A percentile compares a stretch with the other conserved stretches of the same genome.
These are phyloP conservation scores for Zhuqinia jingwanae DNA, from an alignment of 2,888 invertebrate genomes.

Conservation along the genomic window DNA sequence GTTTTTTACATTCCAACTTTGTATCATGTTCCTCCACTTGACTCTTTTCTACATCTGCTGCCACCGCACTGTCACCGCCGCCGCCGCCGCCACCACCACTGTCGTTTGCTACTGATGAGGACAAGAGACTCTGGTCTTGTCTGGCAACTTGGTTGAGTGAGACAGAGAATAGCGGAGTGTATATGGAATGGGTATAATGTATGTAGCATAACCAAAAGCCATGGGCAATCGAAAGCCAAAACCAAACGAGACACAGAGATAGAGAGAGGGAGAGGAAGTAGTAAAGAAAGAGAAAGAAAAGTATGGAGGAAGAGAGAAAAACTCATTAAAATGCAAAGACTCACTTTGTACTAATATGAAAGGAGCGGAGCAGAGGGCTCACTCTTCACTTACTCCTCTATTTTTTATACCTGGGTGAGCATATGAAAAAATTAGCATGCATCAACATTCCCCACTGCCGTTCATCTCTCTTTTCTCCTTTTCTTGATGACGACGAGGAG, in stretches of 20 bases:
- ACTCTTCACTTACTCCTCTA: slow-evolving; percentile 5
- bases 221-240: slow-evolving; percentile 36
- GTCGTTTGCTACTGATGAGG: neutral
- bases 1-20: slow-evolving; percentile 33
- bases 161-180: no score
- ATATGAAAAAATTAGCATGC: slow-evolving; percentile 37
- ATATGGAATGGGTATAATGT: no score
- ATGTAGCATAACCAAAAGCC: neutral
- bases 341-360: slow-evolving; percentile 55
- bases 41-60: neutral
- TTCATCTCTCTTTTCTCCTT: slow-evolving; percentile 42
- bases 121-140: slow-evolving; percentile 12
- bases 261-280: neutral
- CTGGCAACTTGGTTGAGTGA: neutral
- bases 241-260: neutral
- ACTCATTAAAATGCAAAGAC: slow-evolving; percentile 65
- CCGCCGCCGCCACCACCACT: neutral
- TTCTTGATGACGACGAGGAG: slow-evolving; percentile 35
- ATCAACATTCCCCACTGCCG: slow-evolving; percentile 31
- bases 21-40: neutral
- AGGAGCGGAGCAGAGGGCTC: slow-evolving; percentile 49
- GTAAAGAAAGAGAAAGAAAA: no score
- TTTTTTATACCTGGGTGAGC: slow-evolving; percentile 36
- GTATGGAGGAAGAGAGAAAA: slow-evolving; percentile 42
- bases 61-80: neutral